A percentile compares a stretch with the other conserved stretches of the same genome.
Conservation (phyloP, 2,113 vertebrate genomes). For the Bombycilla garrulus region DNA sequence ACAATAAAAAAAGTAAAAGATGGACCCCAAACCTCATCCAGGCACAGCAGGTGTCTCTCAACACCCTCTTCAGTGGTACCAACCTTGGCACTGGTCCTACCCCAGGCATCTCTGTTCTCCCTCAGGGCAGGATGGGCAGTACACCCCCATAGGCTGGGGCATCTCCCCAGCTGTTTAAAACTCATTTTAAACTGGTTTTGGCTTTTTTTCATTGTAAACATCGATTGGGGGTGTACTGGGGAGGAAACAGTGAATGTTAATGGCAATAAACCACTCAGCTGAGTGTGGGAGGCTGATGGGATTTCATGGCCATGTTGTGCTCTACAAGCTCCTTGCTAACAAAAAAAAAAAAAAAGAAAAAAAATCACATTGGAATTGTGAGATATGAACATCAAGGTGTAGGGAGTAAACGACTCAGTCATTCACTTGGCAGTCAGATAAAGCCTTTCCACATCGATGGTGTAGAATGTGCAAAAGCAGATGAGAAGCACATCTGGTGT, state of each 20-base stretch:
- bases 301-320: background rate
- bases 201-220: slow-evolving; percentile 26
- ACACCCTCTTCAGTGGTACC: fast-evolving
- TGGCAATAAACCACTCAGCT: background rate
- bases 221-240: background rate
- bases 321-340: background rate
- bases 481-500: background rate
- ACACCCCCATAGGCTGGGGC: fast-evolving
- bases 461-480: background rate
- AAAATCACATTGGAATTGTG: background rate
- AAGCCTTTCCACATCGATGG: background rate
- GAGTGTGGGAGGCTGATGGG: background rate
- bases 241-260: fast-evolving
- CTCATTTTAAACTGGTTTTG: background rate
- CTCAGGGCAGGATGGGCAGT: background rate
- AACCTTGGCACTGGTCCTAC: background rate
- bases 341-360: background rate
- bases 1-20: background rate
- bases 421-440: background rate
- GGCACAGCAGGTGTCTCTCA: background rate
- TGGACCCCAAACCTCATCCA: background rate
- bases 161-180: background rate
- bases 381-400: background rate
- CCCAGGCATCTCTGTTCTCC: background rate
- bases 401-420: background rate